Evolutionary conservation across 2,888 invertebrate genomes (phyloP).

Genomic region (Troides helena): DNA sequence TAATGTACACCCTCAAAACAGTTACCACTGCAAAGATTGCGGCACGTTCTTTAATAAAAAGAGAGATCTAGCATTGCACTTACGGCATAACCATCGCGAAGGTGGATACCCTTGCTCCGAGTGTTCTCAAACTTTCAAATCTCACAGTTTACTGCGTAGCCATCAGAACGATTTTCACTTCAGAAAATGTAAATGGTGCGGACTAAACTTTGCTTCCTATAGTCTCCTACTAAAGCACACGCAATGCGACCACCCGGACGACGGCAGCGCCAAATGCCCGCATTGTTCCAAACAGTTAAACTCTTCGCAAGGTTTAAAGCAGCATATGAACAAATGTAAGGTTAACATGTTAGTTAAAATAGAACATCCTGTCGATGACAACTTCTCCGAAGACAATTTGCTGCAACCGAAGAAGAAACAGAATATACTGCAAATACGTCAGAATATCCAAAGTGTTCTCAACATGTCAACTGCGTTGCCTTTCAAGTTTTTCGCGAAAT

Average conservation of each 20-base stretch:
- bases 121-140: conserved; percentile 51
- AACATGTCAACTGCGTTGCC: conserved; percentile 71
- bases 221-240: conserved; percentile 55
- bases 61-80: conserved; percentile 54
- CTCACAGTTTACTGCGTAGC: conserved; percentile 40
- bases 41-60: conserved; percentile 58
- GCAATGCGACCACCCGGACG: conserved; percentile 52
- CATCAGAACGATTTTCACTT: conserved; percentile 58
- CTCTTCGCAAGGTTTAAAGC: conserved; percentile 53
- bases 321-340: conserved; percentile 60
- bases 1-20: conserved; percentile 52
- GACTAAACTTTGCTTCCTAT: conserved; percentile 48
- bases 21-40: conserved; percentile 61
- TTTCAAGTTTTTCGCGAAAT: conserved; percentile 66
- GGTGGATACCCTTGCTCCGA: conserved; percentile 60
- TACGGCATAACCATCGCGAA: conserved; percentile 51
- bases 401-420: conserved; percentile 50
- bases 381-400: conserved; percentile 35
- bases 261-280: conserved; percentile 52
- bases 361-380: conserved; percentile 29
- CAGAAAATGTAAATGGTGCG: conserved; percentile 57
- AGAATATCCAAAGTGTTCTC: conserved; percentile 64
- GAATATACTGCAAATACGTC: conserved; percentile 56
- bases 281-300: conserved; percentile 59
- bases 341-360: conserved; percentile 43